Evolutionary conservation across 2,888 invertebrate species (phyloP).

Genomic region (Meiosimyza platycephala): DNA sequence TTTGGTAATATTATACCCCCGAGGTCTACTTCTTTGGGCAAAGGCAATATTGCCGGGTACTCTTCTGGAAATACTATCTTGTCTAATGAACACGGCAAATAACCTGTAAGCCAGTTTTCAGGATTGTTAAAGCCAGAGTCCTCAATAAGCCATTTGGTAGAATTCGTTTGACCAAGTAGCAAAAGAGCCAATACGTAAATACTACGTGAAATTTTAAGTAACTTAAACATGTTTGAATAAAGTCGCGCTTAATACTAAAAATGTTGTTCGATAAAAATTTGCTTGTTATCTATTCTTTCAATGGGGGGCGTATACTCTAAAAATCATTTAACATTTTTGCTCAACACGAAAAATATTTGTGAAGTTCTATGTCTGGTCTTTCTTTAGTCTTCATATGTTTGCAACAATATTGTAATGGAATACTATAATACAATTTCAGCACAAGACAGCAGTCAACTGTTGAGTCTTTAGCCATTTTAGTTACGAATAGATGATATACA

Average conservation of each 20-base stretch:
- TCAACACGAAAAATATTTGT: too few relatives aligned
- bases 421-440: too few relatives aligned
- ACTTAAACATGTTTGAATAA: neutral
- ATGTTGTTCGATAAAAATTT: too few relatives aligned
- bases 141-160: constrained; percentile 55
- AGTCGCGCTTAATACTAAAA: constrained; percentile 1
- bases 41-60: constrained; percentile 57
- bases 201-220: neutral
- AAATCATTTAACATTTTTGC: too few relatives aligned
- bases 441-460: too few relatives aligned
- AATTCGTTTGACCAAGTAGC: neutral
- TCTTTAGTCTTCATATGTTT: too few relatives aligned
- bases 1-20: constrained; percentile 57
- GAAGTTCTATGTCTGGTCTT: too few relatives aligned
- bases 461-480: too few relatives aligned
- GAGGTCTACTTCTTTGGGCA: constrained; percentile 52
- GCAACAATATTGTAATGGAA: too few relatives aligned
- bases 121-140: constrained; percentile 53
- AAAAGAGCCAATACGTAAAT: neutral
- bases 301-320: too few relatives aligned
- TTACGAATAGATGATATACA: too few relatives aligned
- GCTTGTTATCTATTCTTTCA: too few relatives aligned
- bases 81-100: constrained; percentile 59
- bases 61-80: constrained; percentile 59
- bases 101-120: constrained; percentile 55